Evolutionary conservation across 2,888 invertebrate genomes (phyloP).

Genomic region (Callyntrura guangdongensis): DNA sequence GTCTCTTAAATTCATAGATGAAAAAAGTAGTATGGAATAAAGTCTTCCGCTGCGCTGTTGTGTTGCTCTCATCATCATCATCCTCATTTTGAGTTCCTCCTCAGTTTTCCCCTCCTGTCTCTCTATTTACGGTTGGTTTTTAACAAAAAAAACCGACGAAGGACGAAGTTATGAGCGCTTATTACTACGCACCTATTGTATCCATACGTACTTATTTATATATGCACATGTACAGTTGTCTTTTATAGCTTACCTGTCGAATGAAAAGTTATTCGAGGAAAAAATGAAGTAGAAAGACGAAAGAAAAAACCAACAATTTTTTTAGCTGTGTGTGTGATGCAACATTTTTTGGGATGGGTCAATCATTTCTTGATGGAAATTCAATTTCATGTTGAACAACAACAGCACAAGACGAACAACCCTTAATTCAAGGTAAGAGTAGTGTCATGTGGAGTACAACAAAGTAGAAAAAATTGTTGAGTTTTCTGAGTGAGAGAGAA

Average conservation of each 20-base stretch:
- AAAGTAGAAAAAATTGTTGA: constrained; percentile 19
- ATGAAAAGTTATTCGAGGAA: constrained; percentile 44
- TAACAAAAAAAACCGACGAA: neutral
- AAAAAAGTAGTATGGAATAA: constrained; percentile 60
- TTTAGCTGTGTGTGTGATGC: constrained; percentile 51
- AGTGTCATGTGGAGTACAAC: constrained; percentile 67
- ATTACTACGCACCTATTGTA: neutral
- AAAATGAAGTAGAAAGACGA: constrained; percentile 23
- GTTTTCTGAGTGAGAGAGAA: constrained; percentile 27
- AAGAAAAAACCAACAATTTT: constrained; percentile 34
- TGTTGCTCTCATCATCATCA: constrained; percentile 24
- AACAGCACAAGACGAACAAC: constrained; percentile 57
- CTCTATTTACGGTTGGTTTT: constrained; percentile 1
- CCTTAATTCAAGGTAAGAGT: constrained; percentile 70
- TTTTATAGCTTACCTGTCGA: constrained; percentile 50
- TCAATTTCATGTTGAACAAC: constrained; percentile 75
- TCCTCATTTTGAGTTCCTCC: constrained; percentile 58
- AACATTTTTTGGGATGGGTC: constrained; percentile 79
- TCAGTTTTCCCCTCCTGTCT: constrained; percentile 38
- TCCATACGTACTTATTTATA: constrained; percentile 1
- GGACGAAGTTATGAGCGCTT: neutral
- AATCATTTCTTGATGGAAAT: constrained; percentile 76
- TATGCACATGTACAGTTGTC: constrained; percentile 17
- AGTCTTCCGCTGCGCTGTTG: constrained; percentile 51
- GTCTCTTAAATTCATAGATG: neutral